phyloP scores from a whole-genome alignment of 2,888 invertebrate genomes.

The Conops quadrifasciatus region DNA sequence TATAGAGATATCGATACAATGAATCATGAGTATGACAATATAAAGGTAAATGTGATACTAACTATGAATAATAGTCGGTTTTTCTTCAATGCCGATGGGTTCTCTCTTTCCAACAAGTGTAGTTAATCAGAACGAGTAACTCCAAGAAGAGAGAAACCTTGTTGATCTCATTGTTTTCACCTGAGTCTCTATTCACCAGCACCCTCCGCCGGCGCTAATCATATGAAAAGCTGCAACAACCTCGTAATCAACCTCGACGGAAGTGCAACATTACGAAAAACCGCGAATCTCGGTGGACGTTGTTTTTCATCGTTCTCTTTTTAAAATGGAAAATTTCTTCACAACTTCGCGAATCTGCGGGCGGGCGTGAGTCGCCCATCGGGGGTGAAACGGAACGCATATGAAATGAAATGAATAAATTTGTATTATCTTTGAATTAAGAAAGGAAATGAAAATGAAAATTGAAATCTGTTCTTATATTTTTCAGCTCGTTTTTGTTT shows the following conservation, averaged over 20 bases:
- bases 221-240: not conserved
- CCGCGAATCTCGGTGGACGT: conserved; percentile 12
- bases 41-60: too few relatives aligned
- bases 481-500: conserved; percentile 12
- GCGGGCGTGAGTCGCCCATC: not conserved
- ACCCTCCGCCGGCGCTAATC: too few relatives aligned
- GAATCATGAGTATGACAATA: too few relatives aligned
- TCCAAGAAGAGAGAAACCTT: too few relatives aligned
- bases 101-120: too few relatives aligned
- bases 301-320: conserved; percentile 14
- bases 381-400: conserved; percentile 2
- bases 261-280: conserved; percentile 45
- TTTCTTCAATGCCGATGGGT: too few relatives aligned
- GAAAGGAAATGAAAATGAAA: conserved; percentile 51
- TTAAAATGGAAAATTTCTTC: conserved; percentile 46
- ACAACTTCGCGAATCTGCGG: not conserved
- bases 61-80: too few relatives aligned
- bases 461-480: conserved; percentile 49
- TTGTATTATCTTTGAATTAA: conserved; percentile 58
- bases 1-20: too few relatives aligned
- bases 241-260: conserved; percentile 49
- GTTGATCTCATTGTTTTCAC: too few relatives aligned
- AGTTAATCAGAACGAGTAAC: too few relatives aligned
- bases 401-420: conserved; percentile 49
- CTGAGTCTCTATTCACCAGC: too few relatives aligned